Evolutionary conservation across 2,113 vertebrate genomes (phyloP).

Genomic region (Pluvialis apricaria): DNA sequence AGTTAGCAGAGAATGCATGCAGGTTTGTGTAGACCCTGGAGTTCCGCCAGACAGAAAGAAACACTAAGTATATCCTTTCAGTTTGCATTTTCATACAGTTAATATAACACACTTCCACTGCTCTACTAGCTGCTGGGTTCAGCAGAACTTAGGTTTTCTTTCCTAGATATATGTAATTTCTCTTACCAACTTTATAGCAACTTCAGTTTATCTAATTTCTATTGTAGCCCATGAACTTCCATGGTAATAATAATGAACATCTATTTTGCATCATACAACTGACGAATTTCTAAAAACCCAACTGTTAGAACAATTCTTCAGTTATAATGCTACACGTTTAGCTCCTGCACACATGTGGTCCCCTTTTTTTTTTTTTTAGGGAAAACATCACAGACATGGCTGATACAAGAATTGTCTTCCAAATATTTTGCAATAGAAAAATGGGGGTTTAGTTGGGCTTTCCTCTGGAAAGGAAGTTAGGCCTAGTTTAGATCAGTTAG

Average conservation of each 20-base stretch:
- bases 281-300: neutral
- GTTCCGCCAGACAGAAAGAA: neutral
- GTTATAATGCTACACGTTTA: neutral
- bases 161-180: neutral
- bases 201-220: neutral
- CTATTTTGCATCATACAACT: neutral
- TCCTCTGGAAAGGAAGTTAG: neutral
- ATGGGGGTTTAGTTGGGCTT: accelerated
- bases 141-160: neutral
- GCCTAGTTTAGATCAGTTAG: neutral
- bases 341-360: accelerated
- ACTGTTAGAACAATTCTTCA: neutral
- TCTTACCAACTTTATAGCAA: neutral
- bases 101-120: neutral
- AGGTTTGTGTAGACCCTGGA: neutral
- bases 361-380: neutral
- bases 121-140: neutral
- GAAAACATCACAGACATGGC: neutral
- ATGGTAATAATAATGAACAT: neutral
- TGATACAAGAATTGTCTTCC: neutral
- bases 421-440: neutral
- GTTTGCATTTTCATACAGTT: neutral
- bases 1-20: neutral
- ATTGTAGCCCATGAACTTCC: neutral
- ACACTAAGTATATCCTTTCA: neutral